Evolutionary conservation across 1,140 invertebrate genomes (phyloP).

Genomic region (Eurosta solidaginis): DNA sequence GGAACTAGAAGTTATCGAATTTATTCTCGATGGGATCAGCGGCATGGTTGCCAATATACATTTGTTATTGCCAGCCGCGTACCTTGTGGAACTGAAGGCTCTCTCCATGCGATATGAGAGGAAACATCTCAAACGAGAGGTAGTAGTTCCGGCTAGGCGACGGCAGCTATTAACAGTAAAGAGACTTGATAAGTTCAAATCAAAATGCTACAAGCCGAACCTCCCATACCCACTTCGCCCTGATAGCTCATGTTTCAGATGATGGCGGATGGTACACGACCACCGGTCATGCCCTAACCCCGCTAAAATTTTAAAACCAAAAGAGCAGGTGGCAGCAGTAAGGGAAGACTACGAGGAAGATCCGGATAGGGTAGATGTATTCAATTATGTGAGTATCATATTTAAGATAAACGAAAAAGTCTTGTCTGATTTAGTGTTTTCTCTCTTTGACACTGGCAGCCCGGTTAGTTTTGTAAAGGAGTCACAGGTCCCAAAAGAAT

Average conservation of each 20-base stretch:
- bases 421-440: not conserved
- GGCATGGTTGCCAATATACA: not conserved
- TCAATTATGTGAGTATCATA: not conserved
- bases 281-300: not conserved
- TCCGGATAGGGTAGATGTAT: not conserved
- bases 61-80: not conserved
- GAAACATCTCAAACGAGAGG: not conserved
- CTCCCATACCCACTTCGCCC: not conserved
- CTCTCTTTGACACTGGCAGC: not conserved
- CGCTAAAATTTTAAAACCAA: not conserved
- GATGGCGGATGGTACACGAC: not conserved
- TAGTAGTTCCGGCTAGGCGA: not conserved
- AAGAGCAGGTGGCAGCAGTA: not conserved
- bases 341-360: not conserved
- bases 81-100: not conserved
- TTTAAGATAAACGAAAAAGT: not conserved
- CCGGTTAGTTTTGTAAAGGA: not conserved
- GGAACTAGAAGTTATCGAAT: not conserved
- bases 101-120: not conserved
- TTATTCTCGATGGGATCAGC: not conserved
- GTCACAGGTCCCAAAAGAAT: not conserved
- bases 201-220: not conserved
- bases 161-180: not conserved
- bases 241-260: not conserved
- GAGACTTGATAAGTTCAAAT: not conserved